Percentiles rank a stretch among this genome's conserved stretches.
Evolutionary conservation across 2,888 invertebrate species (phyloP).

Genomic region (Pyrrhosoma nymphula): DNA sequence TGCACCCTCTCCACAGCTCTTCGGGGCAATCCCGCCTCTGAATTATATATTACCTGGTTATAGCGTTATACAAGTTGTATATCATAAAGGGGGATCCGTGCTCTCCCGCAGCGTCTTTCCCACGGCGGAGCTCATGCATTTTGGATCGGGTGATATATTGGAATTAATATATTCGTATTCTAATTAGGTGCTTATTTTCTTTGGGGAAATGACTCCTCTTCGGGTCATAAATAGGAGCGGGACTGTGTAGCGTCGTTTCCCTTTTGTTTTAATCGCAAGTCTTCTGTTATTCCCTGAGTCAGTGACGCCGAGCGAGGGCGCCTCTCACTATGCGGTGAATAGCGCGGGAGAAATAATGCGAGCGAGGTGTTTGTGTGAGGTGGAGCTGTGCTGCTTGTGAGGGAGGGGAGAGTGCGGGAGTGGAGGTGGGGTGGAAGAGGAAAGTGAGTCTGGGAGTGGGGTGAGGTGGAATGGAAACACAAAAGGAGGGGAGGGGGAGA

Average conservation of each 20-base stretch:
- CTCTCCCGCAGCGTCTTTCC: background rate
- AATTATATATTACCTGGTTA: slow-evolving; percentile 58
- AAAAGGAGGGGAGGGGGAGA: background rate
- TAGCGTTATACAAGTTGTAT: slow-evolving; percentile 44
- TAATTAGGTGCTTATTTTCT: slow-evolving; percentile 59
- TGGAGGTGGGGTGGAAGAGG: too few relatives aligned
- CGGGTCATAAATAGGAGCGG: slow-evolving; percentile 33
- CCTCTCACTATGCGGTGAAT: background rate
- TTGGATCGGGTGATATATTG: slow-evolving; percentile 57
- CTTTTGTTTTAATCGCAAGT: slow-evolving; percentile 6
- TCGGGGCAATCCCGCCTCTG: slow-evolving; percentile 44
- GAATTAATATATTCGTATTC: slow-evolving; percentile 58
- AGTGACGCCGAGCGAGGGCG: background rate
- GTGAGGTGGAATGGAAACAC: too few relatives aligned
- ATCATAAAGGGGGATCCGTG: background rate
- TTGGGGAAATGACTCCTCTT: slow-evolving; percentile 38
- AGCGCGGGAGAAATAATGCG: background rate
- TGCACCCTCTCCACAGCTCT: background rate
- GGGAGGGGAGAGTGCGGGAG: background rate
- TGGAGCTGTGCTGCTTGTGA: background rate
- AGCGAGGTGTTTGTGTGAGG: slow-evolving; percentile 16
- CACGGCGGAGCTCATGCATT: slow-evolving; percentile 46
- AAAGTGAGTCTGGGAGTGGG: background rate
- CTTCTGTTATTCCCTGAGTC: slow-evolving; percentile 26
- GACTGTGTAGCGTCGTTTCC: slow-evolving; percentile 10